These are phyloP conservation scores for Drosophila mulleri DNA, from an alignment of 2,888 invertebrate genomes.

Conservation along the genomic window DNA sequence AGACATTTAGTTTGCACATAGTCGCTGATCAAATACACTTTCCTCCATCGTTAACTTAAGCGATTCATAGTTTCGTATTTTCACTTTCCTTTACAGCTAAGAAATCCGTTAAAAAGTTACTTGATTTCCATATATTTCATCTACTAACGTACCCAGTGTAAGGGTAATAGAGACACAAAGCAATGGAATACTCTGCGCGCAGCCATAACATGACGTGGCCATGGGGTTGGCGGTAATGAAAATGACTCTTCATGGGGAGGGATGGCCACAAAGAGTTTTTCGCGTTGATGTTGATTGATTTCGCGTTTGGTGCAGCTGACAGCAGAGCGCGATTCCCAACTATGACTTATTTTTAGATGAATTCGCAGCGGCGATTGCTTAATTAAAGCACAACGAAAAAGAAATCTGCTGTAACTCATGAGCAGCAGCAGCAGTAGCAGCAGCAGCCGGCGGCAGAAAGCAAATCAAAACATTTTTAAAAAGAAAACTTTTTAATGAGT, in stretches of 20 bases:
- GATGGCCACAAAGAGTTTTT: slow-evolving; percentile 29
- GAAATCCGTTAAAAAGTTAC: too few relatives aligned
- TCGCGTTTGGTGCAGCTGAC: slow-evolving; percentile 60
- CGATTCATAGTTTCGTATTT: too few relatives aligned
- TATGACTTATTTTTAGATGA: slow-evolving; percentile 51
- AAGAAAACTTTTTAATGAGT: slow-evolving; percentile 75
- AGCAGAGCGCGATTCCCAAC: slow-evolving; percentile 34
- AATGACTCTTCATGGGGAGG: slow-evolving; percentile 56
- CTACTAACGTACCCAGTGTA: not conserved
- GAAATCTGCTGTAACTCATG: slow-evolving; percentile 9
- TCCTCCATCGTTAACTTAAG: too few relatives aligned
- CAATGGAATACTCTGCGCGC: slow-evolving; percentile 17
- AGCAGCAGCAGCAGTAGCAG: slow-evolving; percentile 14
- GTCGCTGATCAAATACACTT: slow-evolving; percentile 4
- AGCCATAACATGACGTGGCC: slow-evolving; percentile 37
- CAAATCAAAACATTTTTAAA: slow-evolving; percentile 67
- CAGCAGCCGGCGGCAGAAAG: slow-evolving; percentile 32
- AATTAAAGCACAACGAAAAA: slow-evolving; percentile 47
- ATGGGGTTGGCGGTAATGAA: slow-evolving; percentile 46
- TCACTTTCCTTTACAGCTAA: too few relatives aligned
- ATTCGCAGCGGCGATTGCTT: slow-evolving; percentile 53
- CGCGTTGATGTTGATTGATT: slow-evolving; percentile 70
- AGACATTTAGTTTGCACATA: too few relatives aligned
- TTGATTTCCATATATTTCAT: not conserved
- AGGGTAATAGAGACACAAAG: slow-evolving; percentile 26